These are phyloP conservation scores for Hylyphantes graminicola DNA, from an alignment of 1,140 invertebrate species.

Conservation along the genomic window DNA sequence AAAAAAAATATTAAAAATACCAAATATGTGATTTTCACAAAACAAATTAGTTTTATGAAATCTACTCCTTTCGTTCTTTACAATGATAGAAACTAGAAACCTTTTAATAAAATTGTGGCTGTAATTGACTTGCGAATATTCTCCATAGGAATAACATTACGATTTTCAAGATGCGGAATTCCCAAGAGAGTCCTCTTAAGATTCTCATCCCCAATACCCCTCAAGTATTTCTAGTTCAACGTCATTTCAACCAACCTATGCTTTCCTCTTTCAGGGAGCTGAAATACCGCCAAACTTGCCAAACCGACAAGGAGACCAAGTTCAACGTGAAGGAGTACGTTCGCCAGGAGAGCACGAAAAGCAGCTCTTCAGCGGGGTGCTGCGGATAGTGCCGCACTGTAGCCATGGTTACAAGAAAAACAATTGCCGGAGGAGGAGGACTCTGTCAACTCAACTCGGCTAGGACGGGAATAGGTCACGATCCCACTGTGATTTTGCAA, in stretches of 20 bases:
- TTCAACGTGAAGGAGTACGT: slow-evolving; percentile 62
- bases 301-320: slow-evolving; percentile 51
- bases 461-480: background rate
- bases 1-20: too few species aligned
- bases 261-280: slow-evolving; percentile 43
- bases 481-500: too few species aligned
- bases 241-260: background rate
- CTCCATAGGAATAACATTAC: too few species aligned
- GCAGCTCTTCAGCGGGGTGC: slow-evolving; percentile 46
- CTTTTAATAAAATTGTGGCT: too few species aligned
- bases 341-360: slow-evolving; percentile 58
- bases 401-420: slow-evolving; percentile 52
- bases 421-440: slow-evolving; percentile 43
- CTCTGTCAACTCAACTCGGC: slow-evolving; percentile 52
- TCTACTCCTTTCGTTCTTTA: too few species aligned
- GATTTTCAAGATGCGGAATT: too few species aligned
- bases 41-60: too few species aligned
- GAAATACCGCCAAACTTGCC: slow-evolving; percentile 39
- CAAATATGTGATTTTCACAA: too few species aligned
- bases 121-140: too few species aligned
- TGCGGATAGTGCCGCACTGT: slow-evolving; percentile 48
- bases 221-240: background rate
- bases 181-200: too few species aligned
- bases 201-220: too few species aligned
- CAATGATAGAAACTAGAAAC: too few species aligned